phyloP scores from a whole-genome alignment of 1,140 invertebrate species.

The Chironomus tepperi region DNA sequence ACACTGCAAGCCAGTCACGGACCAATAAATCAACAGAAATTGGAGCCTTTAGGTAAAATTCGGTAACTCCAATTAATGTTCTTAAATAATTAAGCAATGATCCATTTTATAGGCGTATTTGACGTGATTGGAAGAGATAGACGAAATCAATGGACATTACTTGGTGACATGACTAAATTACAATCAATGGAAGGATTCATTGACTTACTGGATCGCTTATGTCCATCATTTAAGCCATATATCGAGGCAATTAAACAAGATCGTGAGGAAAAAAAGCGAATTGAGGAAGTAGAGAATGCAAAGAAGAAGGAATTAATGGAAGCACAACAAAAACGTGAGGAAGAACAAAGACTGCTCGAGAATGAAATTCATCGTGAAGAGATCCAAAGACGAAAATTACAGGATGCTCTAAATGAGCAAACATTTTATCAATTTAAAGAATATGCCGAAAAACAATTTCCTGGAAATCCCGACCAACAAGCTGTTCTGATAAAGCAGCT shows the following conservation, averaged over 20 bases:
- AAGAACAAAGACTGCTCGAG: slow-evolving; percentile 48
- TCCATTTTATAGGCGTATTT: slow-evolving; percentile 58
- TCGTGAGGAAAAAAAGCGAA: slow-evolving; percentile 58
- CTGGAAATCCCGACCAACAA: slow-evolving; percentile 85
- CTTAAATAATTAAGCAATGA: background rate
- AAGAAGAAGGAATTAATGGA: slow-evolving; percentile 39
- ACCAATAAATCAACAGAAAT: slow-evolving; percentile 64
- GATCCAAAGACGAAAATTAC: slow-evolving; percentile 68
- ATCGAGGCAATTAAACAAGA: slow-evolving; percentile 86
- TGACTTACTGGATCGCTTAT: slow-evolving; percentile 72
- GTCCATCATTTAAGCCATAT: slow-evolving; percentile 82
- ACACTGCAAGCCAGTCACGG: slow-evolving; percentile 87
- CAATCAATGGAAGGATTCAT: slow-evolving; percentile 90
- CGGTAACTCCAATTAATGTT: background rate
- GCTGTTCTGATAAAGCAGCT: slow-evolving; percentile 83
- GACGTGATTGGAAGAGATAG: slow-evolving; percentile 93
- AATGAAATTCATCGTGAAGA: slow-evolving; percentile 52
- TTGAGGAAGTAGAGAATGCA: slow-evolving; percentile 35
- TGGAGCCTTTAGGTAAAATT: slow-evolving; percentile 57
- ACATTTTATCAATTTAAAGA: slow-evolving; percentile 86
- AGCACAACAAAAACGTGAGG: slow-evolving; percentile 42
- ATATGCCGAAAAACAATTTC: slow-evolving; percentile 94
- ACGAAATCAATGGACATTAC: slow-evolving; percentile 82
- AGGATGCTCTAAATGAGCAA: slow-evolving; percentile 93
- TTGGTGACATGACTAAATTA: slow-evolving; percentile 75